phyloP scores from a whole-genome alignment of 2,797 vertebrate species.

The Oreonectes daqikongensis region DNA sequence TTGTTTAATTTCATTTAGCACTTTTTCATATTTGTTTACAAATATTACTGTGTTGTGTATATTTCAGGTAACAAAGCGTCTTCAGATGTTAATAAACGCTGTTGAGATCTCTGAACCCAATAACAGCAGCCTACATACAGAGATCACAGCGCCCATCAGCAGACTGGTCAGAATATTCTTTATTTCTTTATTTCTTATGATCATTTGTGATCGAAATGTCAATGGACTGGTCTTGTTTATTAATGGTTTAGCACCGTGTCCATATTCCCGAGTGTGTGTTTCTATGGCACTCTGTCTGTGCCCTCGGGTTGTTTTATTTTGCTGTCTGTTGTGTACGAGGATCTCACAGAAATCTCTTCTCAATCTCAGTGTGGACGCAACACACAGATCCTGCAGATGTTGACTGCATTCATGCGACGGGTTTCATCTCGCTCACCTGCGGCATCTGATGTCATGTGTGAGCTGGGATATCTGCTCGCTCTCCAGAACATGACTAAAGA shows the following conservation, averaged over 20 bases:
- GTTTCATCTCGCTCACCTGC: constrained; percentile 53
- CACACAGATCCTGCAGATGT: constrained; percentile 63
- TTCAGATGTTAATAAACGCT: constrained; percentile 70
- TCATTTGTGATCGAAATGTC: neutral
- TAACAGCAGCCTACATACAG: constrained; percentile 69
- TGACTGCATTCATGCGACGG: constrained; percentile 67
- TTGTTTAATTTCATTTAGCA: no score
- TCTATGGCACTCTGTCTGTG: neutral
- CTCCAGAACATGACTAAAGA: constrained; percentile 71
- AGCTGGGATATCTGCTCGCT: constrained; percentile 73
- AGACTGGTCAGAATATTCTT: constrained; percentile 68
- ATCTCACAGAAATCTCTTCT: neutral
- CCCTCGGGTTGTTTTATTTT: neutral
- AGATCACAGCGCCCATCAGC: constrained; percentile 68
- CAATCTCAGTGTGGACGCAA: constrained; percentile 71
- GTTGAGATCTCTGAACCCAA: constrained; percentile 71
- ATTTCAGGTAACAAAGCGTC: constrained; percentile 63
- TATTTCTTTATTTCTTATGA: neutral
- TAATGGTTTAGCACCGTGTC: no score
- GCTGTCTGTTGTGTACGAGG: neutral
- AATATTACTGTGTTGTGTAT: no score
- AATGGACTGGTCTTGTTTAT: no score
- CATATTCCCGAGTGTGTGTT: neutral
- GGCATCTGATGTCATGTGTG: constrained; percentile 61
- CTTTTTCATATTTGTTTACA: no score